Evolutionary conservation across 2,888 invertebrate genomes (phyloP).

Genomic region (Hanleya hanleyi): DNA sequence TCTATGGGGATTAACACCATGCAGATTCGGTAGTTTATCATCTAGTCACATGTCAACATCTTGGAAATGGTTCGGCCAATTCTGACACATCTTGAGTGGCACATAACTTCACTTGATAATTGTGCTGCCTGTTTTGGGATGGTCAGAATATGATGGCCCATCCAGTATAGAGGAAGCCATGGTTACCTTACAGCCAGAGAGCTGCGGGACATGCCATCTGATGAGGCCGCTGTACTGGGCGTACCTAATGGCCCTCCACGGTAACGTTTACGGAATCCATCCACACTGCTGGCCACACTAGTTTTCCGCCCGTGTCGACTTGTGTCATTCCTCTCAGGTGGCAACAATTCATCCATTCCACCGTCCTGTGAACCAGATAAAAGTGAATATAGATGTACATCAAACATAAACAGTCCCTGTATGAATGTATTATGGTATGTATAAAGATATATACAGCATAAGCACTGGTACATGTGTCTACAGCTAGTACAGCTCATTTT

Average conservation of each 20-base stretch:
- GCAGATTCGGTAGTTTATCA: too few relatives aligned
- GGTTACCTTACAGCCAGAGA: background rate
- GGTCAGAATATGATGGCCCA: background rate
- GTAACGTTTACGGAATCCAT: background rate
- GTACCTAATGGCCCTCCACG: background rate
- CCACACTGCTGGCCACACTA: background rate
- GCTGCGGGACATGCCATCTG: background rate
- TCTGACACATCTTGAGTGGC: too few relatives aligned
- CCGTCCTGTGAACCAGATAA: background rate
- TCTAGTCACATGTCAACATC: too few relatives aligned
- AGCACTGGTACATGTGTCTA: background rate
- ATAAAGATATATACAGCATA: background rate
- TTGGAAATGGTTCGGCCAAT: too few relatives aligned
- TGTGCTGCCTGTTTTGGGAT: too few relatives aligned
- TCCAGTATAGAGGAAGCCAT: background rate
- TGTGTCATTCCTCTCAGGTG: background rate
- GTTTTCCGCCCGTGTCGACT: background rate
- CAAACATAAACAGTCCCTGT: background rate
- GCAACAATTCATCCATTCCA: background rate
- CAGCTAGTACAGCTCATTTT: background rate
- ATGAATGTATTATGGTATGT: background rate
- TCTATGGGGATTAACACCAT: too few relatives aligned
- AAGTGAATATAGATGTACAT: background rate
- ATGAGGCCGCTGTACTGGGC: conserved; percentile 3
- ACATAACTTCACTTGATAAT: too few relatives aligned